Percentiles rank a stretch among this genome's conserved stretches.
These are phyloP conservation scores for Caenorhabditis zanzibari DNA, from an alignment of 2,888 invertebrate species.

Conservation along the genomic window DNA sequence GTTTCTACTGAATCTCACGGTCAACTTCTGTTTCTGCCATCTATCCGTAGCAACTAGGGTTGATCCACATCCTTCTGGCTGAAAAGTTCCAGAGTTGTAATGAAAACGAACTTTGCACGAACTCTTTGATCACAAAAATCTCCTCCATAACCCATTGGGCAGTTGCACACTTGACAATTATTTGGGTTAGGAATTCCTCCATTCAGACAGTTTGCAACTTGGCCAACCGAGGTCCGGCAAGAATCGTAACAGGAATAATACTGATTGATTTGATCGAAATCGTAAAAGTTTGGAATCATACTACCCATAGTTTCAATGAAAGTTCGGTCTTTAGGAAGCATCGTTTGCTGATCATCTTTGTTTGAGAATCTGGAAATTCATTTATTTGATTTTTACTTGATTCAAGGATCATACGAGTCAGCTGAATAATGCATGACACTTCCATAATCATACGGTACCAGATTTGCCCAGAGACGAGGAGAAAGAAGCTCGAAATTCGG, in stretches of 20 bases:
- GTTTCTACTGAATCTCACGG: conserved; percentile 53
- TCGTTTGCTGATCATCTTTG: conserved; percentile 61
- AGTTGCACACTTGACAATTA: conserved; percentile 65
- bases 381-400: too few species aligned
- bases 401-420: conserved; percentile 50
- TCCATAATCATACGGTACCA: conserved; percentile 68
- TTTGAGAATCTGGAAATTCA: conserved; percentile 60
- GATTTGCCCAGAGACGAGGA: conserved; percentile 61
- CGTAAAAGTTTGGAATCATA: conserved; percentile 67
- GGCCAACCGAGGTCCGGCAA: conserved; percentile 22
- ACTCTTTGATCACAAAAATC: conserved; percentile 68
- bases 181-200: conserved; percentile 70
- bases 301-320: conserved; percentile 69
- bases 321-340: conserved; percentile 58
- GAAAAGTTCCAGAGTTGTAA: conserved; percentile 20
- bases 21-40: conserved; percentile 60
- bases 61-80: conserved; percentile 63
- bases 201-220: conserved; percentile 61
- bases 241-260: conserved; percentile 64
- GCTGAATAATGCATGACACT: conserved; percentile 69
- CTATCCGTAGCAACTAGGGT: conserved; percentile 44
- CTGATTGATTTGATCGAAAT: conserved; percentile 68
- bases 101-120: not conserved
- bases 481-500: conserved; percentile 66
- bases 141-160: conserved; percentile 70